Evolutionary conservation across 1,140 invertebrate species (phyloP).

Genomic region (Vanessa tameamea): DNA sequence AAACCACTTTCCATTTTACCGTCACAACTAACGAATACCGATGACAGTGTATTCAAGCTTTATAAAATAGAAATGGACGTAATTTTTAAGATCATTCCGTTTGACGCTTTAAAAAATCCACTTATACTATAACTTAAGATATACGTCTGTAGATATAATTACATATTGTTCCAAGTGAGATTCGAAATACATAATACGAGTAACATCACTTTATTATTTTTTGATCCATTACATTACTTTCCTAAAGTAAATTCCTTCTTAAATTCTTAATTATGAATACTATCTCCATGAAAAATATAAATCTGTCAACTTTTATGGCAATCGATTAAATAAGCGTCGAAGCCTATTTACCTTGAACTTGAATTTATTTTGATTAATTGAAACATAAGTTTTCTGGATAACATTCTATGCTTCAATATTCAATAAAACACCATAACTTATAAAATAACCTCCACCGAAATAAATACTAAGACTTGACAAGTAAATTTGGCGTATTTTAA

Average conservation of each 20-base stretch:
- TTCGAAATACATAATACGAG: no score
- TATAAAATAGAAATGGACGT: conserved; percentile 28
- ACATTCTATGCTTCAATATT: not conserved
- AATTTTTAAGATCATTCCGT: not conserved
- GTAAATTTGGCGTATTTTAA: conserved; percentile 10
- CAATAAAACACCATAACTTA: not conserved
- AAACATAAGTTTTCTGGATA: not conserved
- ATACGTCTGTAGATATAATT: no score
- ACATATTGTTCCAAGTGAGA: no score
- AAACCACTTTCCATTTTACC: conserved; percentile 28
- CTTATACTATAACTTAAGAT: not conserved
- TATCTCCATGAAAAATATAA: no score
- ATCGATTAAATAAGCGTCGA: no score
- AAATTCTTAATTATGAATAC: no score
- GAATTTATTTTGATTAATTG: not conserved
- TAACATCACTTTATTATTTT: no score
- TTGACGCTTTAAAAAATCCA: not conserved
- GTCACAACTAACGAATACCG: conserved; percentile 36
- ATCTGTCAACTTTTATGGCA: no score
- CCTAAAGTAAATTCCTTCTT: no score
- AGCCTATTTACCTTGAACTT: no score
- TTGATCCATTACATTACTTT: no score
- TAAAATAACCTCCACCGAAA: not conserved
- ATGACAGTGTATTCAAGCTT: conserved; percentile 29
- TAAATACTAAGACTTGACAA: not conserved